Conservation (phyloP, 2,113 vertebrate species). For the Brienomyrus brachyistius region DNA sequence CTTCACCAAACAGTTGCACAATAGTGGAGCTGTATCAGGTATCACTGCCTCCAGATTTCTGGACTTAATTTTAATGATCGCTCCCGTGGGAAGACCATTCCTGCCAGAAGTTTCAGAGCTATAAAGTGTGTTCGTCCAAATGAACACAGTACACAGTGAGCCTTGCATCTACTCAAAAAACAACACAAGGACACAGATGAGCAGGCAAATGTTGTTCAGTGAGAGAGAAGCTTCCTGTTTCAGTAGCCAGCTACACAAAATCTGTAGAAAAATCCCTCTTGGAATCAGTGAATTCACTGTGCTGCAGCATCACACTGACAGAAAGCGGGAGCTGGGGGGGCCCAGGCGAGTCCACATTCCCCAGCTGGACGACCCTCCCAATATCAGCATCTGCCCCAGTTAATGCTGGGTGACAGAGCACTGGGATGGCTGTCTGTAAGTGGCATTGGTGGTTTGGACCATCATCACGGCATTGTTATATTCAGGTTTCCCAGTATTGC, state of each 20-base stretch:
- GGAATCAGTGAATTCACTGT: not conserved
- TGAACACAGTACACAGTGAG: not conserved
- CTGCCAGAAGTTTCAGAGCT: conserved; percentile 10
- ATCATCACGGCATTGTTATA: not conserved
- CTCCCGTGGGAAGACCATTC: not conserved
- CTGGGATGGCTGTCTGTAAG: not conserved
- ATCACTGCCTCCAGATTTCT: conserved; percentile 4
- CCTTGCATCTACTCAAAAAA: not conserved
- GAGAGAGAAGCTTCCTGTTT: not conserved
- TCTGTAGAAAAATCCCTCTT: not conserved
- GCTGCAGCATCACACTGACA: not conserved
- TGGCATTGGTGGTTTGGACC: not conserved
- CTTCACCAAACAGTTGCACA: not conserved
- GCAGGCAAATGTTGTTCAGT: not conserved
- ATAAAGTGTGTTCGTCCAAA: not conserved
- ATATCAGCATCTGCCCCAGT: not conserved
- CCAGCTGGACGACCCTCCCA: not conserved
- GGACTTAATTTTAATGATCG: conserved; percentile 9
- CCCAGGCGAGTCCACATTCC: not conserved
- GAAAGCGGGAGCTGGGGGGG: not conserved
- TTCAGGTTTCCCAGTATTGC: not conserved
- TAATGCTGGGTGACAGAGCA: not conserved
- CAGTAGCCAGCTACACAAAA: not conserved
- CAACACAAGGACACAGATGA: not conserved
- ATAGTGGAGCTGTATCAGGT: not conserved